Evolutionary conservation across 2,888 invertebrate species (phyloP), one percentile per base, ranked within the genome.

Genomic region (Prenolepis imparis): DNA sequence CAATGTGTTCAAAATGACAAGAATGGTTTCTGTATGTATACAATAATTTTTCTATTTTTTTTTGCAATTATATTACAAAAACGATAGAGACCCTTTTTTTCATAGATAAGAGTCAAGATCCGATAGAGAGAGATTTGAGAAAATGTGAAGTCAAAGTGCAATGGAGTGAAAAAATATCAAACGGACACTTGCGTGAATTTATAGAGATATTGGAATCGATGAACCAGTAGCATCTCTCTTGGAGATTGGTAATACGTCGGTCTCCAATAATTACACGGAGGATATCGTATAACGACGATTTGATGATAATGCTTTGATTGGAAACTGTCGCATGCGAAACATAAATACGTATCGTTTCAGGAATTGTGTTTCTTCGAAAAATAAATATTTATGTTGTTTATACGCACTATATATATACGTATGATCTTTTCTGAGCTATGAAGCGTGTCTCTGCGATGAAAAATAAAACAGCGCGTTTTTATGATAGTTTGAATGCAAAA

Each of bases 361-460:
- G 72, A 70, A 32, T 15, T 72, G 72, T 59, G 44, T 78, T 78
- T 70, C 59, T 59, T 6, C 21, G 32, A 15, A 12, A n/a, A 1
- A 44, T 59, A 72, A 59, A 80, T 44, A 72, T 80, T 78, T 78
- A 44, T 28, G 70, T 32, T 70, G 78, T 44, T 78, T 78, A 78
- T 73, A 73, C n/a, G n/a, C n/a, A n/a, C 59, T 44, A 72, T 80
- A 2, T 28, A 28, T 28, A 28, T 80, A 59, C 59, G 21, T 32
- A 32, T 41, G 72, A 36, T 32, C 57, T 68, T 39, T 11, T 15
- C 68, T 18, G 28, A 18, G 41, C 11, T 21, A 21, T 32, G 28
- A 41, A 32, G 32, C 6, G 21, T 72, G 28, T 36, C 32, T 41
- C 21, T 21, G 11, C 5, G 39, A 12, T 32, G 41, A 24, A 36